Evolutionary conservation across 2,797 vertebrate genomes (phyloP).

Genomic region (Poecile montanus): DNA sequence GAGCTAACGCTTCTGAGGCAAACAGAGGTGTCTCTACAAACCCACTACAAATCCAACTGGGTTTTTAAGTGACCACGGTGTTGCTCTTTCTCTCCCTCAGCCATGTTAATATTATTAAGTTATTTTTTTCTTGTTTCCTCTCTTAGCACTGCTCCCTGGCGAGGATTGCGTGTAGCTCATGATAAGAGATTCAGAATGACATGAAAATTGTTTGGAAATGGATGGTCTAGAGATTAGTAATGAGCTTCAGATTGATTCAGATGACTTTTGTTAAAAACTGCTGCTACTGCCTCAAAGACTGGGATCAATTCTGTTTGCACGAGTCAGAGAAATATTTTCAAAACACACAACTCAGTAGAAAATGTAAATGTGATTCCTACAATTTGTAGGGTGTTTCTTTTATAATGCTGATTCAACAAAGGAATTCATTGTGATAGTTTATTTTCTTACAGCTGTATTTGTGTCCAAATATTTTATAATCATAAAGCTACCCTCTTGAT

Average conservation of each 20-base stretch:
- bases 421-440: slow-evolving; percentile 2
- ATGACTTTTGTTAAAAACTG: not conserved
- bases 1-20: not conserved
- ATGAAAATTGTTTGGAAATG: not conserved
- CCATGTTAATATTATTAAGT: not conserved
- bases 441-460: slow-evolving; percentile 21
- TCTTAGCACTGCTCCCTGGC: not conserved
- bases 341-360: not conserved
- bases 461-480: slow-evolving; percentile 18
- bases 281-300: not conserved
- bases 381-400: not conserved
- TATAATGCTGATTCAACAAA: slow-evolving; percentile 4
- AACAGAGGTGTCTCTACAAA: not conserved
- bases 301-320: not conserved
- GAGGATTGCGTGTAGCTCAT: not conserved
- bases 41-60: not conserved
- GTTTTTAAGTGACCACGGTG: not conserved
- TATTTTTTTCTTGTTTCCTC: not conserved
- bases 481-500: not conserved
- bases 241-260: not conserved
- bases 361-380: not conserved
- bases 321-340: not conserved
- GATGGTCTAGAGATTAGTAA: not conserved
- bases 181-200: not conserved
- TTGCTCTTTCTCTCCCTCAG: not conserved